Conservation (phyloP, 1,140 invertebrate genomes). For the Drosophila melanogaster region Release_6_plus_ISO1_MT NT_033777.3:12041501-12042000, state of each 20-base stretch:
- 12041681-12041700: constrained; percentile 95
- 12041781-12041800: background rate
- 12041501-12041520: constrained; percentile 88
- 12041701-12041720: constrained; percentile 99
- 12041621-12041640: background rate
- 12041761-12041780: background rate
- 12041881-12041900: background rate
- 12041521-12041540: constrained; percentile 94
- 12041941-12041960: background rate
- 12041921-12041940: constrained; percentile 1
- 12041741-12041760: constrained; percentile 58
- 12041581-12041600: constrained; percentile 95
- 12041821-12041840: background rate
- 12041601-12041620: constrained; percentile 90
- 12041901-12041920: constrained; percentile 5
- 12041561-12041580: constrained; percentile 95
- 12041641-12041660: background rate
- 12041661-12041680: constrained; percentile 87
- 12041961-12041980: no score
- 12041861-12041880: background rate
- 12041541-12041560: constrained; percentile 94
- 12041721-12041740: constrained; percentile 96
- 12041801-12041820: background rate
- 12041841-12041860: background rate
- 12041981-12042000: background rate